These are phyloP conservation scores for Rhodophaea formosa DNA, from an alignment of 2,888 invertebrate genomes.

Conservation along the genomic window DNA sequence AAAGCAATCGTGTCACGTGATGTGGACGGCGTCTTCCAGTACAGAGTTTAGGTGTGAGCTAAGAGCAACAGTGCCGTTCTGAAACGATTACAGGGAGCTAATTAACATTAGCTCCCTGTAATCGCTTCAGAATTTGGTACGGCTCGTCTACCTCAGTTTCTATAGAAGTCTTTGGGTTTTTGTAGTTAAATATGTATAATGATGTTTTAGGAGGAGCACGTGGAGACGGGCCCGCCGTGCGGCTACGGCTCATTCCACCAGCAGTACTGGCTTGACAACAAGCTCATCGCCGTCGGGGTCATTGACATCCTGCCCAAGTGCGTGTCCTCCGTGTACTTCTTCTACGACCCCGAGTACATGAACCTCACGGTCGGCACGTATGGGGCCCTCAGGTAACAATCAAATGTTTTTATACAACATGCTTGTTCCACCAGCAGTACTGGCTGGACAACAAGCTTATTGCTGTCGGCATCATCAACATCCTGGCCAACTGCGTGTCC, in stretches of 20 bases:
- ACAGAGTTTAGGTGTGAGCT: no score
- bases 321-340: slow-evolving; percentile 98
- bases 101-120: no score
- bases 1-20: no score
- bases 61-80: no score
- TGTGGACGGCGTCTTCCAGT: no score
- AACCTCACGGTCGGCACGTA: slow-evolving; percentile 95
- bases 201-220: slow-evolving; percentile 56
- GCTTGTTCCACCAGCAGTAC: slow-evolving; percentile 99
- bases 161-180: no score
- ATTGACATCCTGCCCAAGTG: slow-evolving; percentile 96
- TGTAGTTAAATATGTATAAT: no score
- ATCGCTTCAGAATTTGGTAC: no score
- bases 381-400: slow-evolving; percentile 92
- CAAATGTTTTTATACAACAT: no score
- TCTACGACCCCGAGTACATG: slow-evolving; percentile 96
- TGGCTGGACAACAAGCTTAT: slow-evolving; percentile 94
- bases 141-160: no score
- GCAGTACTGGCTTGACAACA: slow-evolving; percentile 96
- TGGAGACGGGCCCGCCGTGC: slow-evolving; percentile 71
- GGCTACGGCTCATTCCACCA: slow-evolving; percentile 98
- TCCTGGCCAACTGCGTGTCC: slow-evolving; percentile 94
- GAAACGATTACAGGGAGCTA: no score
- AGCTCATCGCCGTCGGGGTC: slow-evolving; percentile 97
- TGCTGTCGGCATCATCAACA: slow-evolving; percentile 98